Base-by-base conservation (phyloP, 1,140 invertebrate species). In the Apolygus lucorum region DNA sequence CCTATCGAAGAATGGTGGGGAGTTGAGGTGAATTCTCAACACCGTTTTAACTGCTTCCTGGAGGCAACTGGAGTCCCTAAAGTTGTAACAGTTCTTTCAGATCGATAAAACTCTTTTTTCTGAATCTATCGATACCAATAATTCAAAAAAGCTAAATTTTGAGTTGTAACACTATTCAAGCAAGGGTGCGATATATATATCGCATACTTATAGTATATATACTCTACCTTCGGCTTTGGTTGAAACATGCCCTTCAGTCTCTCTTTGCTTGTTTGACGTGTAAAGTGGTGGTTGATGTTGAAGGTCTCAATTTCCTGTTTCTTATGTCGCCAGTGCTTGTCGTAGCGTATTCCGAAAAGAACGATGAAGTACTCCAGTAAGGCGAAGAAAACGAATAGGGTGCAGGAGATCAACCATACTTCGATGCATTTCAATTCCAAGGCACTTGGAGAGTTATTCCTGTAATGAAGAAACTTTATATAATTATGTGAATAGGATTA, bases 361-460 rank as follows among this genome's bases (percentile, higher is more conserved):
- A 89, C 85, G 72, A 88, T 81, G 70, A 87, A 87, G 78, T 87
- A 90, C 76, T 90, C 88, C 65, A 88, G 77, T n/a, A 90, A 77
- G 0, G 87, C 85, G 8, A 86, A 78, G 76, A 89, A 89, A 21
- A 89, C 87, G 77, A 90, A 89, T 34, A 87, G 78, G 2, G 88
- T 86, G 77, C 88, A 89, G 4, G 82, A 84, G 72, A 87, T 84
- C 76, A 88, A 82, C 88, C 88, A 90, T 24, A 89, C 83, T 76
- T 90, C 88, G 24, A 89, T 84, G 71, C 86, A 86, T 76, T 89
- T 88, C 28, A 87, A 77, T 74, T 86, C 85, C n/a, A 85, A 77
- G 0, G 84, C 84, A 72, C 83, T 83, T 1, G 84, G 84, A 4
- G 84, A 85, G 76, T 85, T 85, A 74, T 84, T 84, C 76, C 84